Evolutionary conservation across 2,888 invertebrate species (phyloP).

Genomic region (Drosophila kanekoi): DNA sequence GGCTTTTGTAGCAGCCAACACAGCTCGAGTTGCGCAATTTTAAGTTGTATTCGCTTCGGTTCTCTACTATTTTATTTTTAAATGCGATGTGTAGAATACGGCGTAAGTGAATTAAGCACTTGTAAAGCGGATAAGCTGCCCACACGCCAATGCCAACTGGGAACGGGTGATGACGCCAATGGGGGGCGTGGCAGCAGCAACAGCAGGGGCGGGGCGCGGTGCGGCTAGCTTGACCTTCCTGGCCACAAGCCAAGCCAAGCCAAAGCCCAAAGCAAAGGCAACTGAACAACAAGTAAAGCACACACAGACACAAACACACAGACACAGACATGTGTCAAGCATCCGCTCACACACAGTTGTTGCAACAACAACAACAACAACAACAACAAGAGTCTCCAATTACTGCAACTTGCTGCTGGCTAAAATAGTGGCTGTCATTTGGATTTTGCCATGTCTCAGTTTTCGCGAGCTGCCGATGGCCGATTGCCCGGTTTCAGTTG

Average conservation of each 20-base stretch:
- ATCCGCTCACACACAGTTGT: slow-evolving; percentile 41
- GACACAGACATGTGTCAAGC: slow-evolving; percentile 1
- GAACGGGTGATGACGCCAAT: slow-evolving; percentile 35
- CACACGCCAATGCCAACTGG: slow-evolving; percentile 53
- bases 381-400: slow-evolving; percentile 53
- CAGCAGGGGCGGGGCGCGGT: slow-evolving; percentile 7
- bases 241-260: slow-evolving; percentile 33
- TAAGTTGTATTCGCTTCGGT: slow-evolving; percentile 20
- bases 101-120: slow-evolving; percentile 70
- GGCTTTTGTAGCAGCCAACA: slow-evolving; percentile 41
- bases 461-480: slow-evolving; percentile 13
- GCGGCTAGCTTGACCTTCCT: slow-evolving; percentile 67
- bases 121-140: slow-evolving; percentile 74
- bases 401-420: slow-evolving; percentile 62
- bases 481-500: slow-evolving; percentile 19
- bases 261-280: slow-evolving; percentile 36
- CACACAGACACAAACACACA: not conserved
- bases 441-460: slow-evolving; percentile 53
- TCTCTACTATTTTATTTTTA: slow-evolving; percentile 30
- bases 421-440: slow-evolving; percentile 51
- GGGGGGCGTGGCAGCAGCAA: slow-evolving; percentile 22
- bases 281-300: slow-evolving; percentile 39
- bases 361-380: slow-evolving; percentile 7
- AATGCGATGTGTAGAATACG: slow-evolving; percentile 19
- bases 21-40: slow-evolving; percentile 60